Base-by-base conservation (phyloP, 2,888 invertebrate species). In the Caenorhabditis sp. region DNA sequence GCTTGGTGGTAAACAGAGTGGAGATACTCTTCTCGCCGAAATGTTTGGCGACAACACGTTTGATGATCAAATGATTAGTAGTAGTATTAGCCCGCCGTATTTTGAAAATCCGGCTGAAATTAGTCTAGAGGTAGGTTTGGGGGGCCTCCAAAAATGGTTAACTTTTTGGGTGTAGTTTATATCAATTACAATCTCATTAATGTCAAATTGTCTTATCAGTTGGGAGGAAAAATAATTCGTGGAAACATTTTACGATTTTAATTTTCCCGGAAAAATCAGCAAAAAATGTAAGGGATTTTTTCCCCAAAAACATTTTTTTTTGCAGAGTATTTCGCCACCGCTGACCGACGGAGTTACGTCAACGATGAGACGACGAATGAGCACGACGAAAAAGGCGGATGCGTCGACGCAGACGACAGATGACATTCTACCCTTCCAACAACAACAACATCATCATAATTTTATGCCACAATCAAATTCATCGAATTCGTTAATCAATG, bases 41-140 rank as follows among this genome's bases (percentile, higher is more conserved):
- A 82, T 86, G 81, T 86, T 86, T 65, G 83, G 86, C 27, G 83
- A 82, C 62, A 72, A 72, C 62, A 77, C 73, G 23, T 75, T 80
- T 53, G 82, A 79, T 37, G 69, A 77, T 59, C 73, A 69, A 4
- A 59, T 78, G 24, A 72, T 79, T 50, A 80, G 79, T 43, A 77
- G 78, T 19, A 75, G 79, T 23, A 78, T 78, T 63, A 78, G 78
- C 36, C 81, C 83, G 5, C 82, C 84, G 31, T 74, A 85, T 1
- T 82, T 83, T 55, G 85, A 85, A 68, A 85, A 85, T 59, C 85
- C 85, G 8, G 83, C 85, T 2, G 86, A 86, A 58, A 86, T 86
- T 54, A 65, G 75, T 24, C 76, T 84, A 6, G 82, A 80, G 78
- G 81, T 79, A 36, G 0, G 31, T 31, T 31, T 31, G n/a, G n/a